A percentile compares a stretch with the other conserved stretches of the same genome.
These are phyloP conservation scores for Laticauda laticaudata DNA, from an alignment of 2,113 vertebrate genomes.

Conservation along the genomic window DNA sequence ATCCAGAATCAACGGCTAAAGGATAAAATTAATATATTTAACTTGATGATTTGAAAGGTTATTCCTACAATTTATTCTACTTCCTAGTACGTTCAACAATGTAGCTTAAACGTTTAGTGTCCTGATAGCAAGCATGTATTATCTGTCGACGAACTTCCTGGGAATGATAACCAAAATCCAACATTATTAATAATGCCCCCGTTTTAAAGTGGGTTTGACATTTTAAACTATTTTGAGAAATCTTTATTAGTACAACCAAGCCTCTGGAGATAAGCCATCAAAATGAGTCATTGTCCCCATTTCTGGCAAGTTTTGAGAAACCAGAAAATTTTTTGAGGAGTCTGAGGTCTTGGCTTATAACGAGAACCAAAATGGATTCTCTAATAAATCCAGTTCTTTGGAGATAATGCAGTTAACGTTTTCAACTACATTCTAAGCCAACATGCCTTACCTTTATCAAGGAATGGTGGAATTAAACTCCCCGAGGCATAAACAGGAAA, in stretches of 20 bases:
- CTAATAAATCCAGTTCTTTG: background rate
- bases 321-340: background rate
- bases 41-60: background rate
- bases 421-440: background rate
- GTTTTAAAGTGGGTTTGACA: background rate
- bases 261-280: background rate
- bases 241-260: background rate
- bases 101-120: background rate
- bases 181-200: background rate
- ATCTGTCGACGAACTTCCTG: background rate
- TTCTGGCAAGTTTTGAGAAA: background rate
- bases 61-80: too few species aligned
- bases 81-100: background rate
- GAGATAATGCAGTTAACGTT: background rate
- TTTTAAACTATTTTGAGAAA: background rate
- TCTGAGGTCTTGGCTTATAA: background rate
- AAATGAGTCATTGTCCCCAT: background rate
- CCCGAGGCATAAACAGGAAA: background rate
- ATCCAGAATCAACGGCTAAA: background rate
- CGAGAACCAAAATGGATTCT: background rate
- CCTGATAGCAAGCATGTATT: background rate
- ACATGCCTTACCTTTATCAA: background rate
- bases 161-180: background rate
- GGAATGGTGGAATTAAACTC: background rate
- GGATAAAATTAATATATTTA: background rate